Evolutionary conservation across 2,888 invertebrate genomes (phyloP).

Genomic region (Beris morrisii): DNA sequence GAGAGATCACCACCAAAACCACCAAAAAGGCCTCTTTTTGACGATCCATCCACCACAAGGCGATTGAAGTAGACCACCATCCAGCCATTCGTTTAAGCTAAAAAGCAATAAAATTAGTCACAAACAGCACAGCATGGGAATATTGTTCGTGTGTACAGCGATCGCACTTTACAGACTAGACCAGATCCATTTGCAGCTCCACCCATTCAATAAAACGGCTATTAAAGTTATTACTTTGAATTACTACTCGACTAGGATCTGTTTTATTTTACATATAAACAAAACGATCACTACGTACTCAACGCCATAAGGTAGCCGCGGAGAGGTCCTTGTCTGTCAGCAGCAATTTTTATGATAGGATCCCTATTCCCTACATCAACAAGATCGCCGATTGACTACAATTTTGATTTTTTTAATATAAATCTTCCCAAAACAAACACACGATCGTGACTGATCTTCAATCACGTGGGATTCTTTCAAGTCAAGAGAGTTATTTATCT

Average conservation of each 20-base stretch:
- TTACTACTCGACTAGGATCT: conserved; percentile 2
- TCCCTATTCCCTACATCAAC: not conserved
- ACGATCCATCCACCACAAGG: not conserved
- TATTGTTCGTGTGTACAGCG: not conserved
- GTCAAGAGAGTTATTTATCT: too few relatives aligned
- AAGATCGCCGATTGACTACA: too few relatives aligned
- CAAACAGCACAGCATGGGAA: conserved; percentile 11
- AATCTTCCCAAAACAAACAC: too few relatives aligned
- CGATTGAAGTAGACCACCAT: conserved; percentile 15
- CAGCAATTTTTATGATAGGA: conserved; percentile 5
- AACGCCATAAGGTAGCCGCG: not conserved
- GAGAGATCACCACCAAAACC: conserved; percentile 23
- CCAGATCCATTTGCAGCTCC: conserved; percentile 8
- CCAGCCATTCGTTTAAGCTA: conserved; percentile 15
- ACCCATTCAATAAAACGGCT: conserved; percentile 5
- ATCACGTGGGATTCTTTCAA: too few relatives aligned
- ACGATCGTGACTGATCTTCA: too few relatives aligned
- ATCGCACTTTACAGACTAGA: not conserved
- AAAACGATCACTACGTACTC: not conserved
- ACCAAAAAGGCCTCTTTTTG: conserved; percentile 25
- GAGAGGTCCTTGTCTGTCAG: conserved; percentile 2
- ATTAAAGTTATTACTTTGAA: conserved; percentile 15
- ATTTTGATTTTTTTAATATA: too few relatives aligned
- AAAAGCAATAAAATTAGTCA: conserved; percentile 25
- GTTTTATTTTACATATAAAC: conserved; percentile 19